Evolutionary conservation across 2,797 vertebrate genomes (phyloP).

Genomic region (Catostomus latipinnis): DNA sequence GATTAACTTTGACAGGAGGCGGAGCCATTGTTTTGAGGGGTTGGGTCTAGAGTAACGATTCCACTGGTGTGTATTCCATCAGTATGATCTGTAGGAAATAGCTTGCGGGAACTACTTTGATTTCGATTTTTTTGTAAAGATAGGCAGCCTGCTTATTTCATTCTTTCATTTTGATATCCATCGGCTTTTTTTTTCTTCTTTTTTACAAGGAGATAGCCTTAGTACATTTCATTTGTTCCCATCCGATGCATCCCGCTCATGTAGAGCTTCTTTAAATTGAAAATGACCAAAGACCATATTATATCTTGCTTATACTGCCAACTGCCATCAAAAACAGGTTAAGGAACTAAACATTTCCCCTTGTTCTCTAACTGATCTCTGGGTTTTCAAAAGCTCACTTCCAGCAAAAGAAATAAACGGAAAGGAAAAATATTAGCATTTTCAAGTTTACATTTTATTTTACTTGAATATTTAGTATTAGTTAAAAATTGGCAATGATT

Average conservation of each 20-base stretch:
- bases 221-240: slow-evolving; percentile 37
- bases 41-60: slow-evolving; percentile 7
- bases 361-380: slow-evolving; percentile 42
- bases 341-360: slow-evolving; percentile 61
- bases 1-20: slow-evolving; percentile 35
- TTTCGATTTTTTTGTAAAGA: not conserved
- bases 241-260: slow-evolving; percentile 24
- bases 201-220: slow-evolving; percentile 50
- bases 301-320: slow-evolving; percentile 77
- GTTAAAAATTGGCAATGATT: not conserved
- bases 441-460: slow-evolving; percentile 43
- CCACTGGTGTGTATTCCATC: slow-evolving; percentile 6
- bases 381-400: slow-evolving; percentile 58
- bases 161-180: not conserved
- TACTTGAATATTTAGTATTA: slow-evolving; percentile 31
- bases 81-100: not conserved
- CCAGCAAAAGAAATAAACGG: not conserved
- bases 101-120: not conserved
- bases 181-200: slow-evolving; percentile 40
- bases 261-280: slow-evolving; percentile 62
- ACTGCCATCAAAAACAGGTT: slow-evolving; percentile 80
- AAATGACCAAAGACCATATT: slow-evolving; percentile 79
- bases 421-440: slow-evolving; percentile 36
- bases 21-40: not conserved
- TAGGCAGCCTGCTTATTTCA: not conserved